Evolutionary conservation across 2,888 invertebrate genomes (phyloP).

Genomic region (Drosophila monieri): DNA sequence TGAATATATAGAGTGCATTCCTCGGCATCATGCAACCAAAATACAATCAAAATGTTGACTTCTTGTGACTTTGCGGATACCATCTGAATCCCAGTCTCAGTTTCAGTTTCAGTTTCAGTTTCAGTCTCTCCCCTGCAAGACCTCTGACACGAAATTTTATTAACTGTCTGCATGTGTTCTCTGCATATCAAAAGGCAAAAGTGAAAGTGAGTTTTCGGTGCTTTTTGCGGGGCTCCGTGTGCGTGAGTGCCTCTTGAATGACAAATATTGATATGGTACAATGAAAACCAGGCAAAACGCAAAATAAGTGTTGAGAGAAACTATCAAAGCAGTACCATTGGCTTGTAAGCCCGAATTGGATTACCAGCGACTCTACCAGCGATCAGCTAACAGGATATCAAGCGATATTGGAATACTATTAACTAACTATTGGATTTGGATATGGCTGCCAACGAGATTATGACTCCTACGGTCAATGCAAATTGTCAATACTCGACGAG

Average conservation of each 20-base stretch:
- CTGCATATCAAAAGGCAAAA: slow-evolving; percentile 71
- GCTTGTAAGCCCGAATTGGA: slow-evolving; percentile 29
- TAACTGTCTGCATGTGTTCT: slow-evolving; percentile 69
- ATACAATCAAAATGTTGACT: slow-evolving; percentile 66
- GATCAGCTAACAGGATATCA: slow-evolving; percentile 49
- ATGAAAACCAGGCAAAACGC: slow-evolving; percentile 66
- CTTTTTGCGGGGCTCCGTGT: slow-evolving; percentile 46
- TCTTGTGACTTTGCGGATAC: slow-evolving; percentile 57
- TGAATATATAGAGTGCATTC: slow-evolving; percentile 10
- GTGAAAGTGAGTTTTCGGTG: slow-evolving; percentile 69
- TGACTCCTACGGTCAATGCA: slow-evolving; percentile 82
- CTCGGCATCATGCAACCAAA: slow-evolving; percentile 18
- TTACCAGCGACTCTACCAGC: slow-evolving; percentile 19
- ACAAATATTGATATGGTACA: slow-evolving; percentile 60
- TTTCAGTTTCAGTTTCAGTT: slow-evolving; percentile 11
- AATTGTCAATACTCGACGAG: slow-evolving; percentile 84
- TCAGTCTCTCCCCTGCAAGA: slow-evolving; percentile 8
- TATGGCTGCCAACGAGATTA: slow-evolving; percentile 82
- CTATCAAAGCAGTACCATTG: slow-evolving; percentile 44
- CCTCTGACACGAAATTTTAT: slow-evolving; percentile 31
- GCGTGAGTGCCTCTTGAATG: slow-evolving; percentile 74
- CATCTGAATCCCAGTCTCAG: slow-evolving; percentile 29
- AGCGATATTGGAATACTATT: slow-evolving; percentile 25
- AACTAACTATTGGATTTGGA: slow-evolving; percentile 51
- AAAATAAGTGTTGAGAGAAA: slow-evolving; percentile 64